Evolutionary conservation across 2,888 invertebrate genomes (phyloP), one percentile per base, ranked within the genome.

Genomic region (Acrocyrtus sp.): DNA sequence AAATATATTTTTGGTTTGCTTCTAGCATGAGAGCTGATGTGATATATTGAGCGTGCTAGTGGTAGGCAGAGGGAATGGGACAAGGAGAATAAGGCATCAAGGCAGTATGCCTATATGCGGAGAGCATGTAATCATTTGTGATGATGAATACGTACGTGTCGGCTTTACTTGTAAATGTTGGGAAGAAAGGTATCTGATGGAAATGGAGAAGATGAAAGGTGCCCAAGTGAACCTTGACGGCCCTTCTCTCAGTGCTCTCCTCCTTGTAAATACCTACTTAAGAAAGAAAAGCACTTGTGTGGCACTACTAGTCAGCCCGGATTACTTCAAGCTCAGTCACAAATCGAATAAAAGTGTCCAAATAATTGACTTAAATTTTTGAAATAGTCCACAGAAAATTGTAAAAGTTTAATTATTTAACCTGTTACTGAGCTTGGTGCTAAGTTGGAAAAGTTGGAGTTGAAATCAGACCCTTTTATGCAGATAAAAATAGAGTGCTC

Each of bases 191-290:
- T 45, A 15, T 45, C 45, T 43, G 48, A 53, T 69, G 54, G 69
- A 69, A 69, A 70, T 62, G 24, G 56, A 56, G 62, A 66, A 62
- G 69, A 70, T 70, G 69, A 70, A 62, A 62, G 69, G 69, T 70
- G 69, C 41, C 56, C 62, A 54, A 61, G 48, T 62, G 69, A 70
- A 70, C 69, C 62, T 62, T 62, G 62, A 70, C 62, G 69, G 69
- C 56, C 62, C 57, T 56, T 69, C 61, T 67, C 45, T 29, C 57
- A 22, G 26, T 53, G 5, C 34, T 34, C 34, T 34, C 34, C 34
- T 19, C 5, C 5, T 45, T 45, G 45, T 45, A 45, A 45, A 45
- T 45, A n/a, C 45, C 45, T 45, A 45, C 45, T 17, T 45, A 45
- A 6, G 12, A 10, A 39, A 6, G 12, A 6, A 39, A 39, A 12